These are phyloP conservation scores for Acrocephalus scirpaceus DNA, from an alignment of 2,797 vertebrate genomes.

Conservation along the genomic window DNA sequence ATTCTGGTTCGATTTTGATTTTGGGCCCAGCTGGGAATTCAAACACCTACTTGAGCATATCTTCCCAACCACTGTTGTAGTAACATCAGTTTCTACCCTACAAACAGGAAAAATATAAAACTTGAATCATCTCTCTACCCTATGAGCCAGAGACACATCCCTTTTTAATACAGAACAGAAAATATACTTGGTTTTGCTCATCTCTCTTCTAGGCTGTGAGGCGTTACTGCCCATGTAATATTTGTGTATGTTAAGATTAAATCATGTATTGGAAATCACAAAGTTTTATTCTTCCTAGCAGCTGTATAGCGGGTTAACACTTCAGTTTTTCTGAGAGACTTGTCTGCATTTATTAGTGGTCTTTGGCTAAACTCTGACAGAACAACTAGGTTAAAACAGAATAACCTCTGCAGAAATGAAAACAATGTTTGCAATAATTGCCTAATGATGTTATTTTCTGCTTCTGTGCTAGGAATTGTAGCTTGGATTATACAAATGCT, in stretches of 20 bases:
- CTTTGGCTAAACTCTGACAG: slow-evolving; percentile 18
- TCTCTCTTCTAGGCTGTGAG: neutral
- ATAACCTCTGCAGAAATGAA: slow-evolving; percentile 20
- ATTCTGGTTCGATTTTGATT: slow-evolving; percentile 15
- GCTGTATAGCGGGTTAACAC: slow-evolving; percentile 4
- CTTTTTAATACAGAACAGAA: neutral
- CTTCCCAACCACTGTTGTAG: neutral
- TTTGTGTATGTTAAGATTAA: neutral
- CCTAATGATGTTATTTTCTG: slow-evolving; percentile 46
- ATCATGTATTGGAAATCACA: neutral
- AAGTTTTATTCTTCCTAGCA: slow-evolving; percentile 18
- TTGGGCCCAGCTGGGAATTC: neutral
- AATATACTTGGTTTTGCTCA: neutral
- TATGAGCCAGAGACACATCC: neutral
- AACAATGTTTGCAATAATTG: slow-evolving; percentile 11
- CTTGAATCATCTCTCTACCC: neutral
- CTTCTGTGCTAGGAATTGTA: slow-evolving; percentile 41
- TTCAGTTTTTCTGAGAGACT: neutral
- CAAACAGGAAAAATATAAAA: slow-evolving; percentile 24
- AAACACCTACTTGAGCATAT: neutral
- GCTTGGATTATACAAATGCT: slow-evolving; percentile 67
- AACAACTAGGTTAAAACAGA: slow-evolving; percentile 46
- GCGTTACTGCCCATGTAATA: slow-evolving; percentile 13
- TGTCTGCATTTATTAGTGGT: slow-evolving; percentile 26
- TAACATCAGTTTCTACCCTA: neutral